These are phyloP conservation scores for Dicrostonyx torquatus DNA, from an alignment of 2,797 vertebrate genomes.

Conservation along the genomic window DNA sequence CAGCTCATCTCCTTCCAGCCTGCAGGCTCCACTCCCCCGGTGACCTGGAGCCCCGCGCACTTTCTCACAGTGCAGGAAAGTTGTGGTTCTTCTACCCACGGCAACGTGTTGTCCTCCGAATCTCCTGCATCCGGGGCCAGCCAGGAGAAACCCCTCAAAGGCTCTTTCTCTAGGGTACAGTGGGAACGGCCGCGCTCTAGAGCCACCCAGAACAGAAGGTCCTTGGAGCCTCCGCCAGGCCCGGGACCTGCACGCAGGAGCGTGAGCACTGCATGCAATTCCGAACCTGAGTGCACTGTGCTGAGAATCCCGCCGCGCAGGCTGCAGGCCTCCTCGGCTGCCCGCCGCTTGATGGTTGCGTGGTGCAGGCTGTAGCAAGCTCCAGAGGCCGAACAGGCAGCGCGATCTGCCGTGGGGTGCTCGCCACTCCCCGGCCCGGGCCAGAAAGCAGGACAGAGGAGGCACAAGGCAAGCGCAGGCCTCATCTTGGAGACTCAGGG, in stretches of 20 bases:
- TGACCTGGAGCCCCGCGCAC: slow-evolving; percentile 86
- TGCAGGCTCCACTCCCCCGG: slow-evolving; percentile 65
- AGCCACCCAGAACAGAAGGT: slow-evolving; percentile 89
- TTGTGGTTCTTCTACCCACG: slow-evolving; percentile 87
- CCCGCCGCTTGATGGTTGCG: slow-evolving; percentile 62
- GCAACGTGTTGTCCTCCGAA: slow-evolving; percentile 51
- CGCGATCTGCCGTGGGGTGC: slow-evolving; percentile 61
- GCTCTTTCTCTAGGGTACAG: slow-evolving; percentile 82
- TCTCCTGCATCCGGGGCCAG: slow-evolving; percentile 31
- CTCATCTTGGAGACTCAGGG: slow-evolving; percentile 74
- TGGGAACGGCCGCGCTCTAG: slow-evolving; percentile 80
- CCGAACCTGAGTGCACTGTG: slow-evolving; percentile 79
- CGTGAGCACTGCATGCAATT: slow-evolving; percentile 80
- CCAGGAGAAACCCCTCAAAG: slow-evolving; percentile 91
- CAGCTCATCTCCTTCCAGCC: slow-evolving; percentile 86
- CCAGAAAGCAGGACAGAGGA: slow-evolving; percentile 76
- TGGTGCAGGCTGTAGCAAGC: slow-evolving; percentile 84
- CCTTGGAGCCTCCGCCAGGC: slow-evolving; percentile 58
- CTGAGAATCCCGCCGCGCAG: slow-evolving; percentile 83
- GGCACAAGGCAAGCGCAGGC: slow-evolving; percentile 65
- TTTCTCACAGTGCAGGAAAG: slow-evolving; percentile 82
- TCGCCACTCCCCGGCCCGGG: neutral
- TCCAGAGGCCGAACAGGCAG: slow-evolving; percentile 72
- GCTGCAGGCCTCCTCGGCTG: slow-evolving; percentile 77
- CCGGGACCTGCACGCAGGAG: slow-evolving; percentile 63